Conservation (phyloP, 2,797 vertebrate genomes). For the Selene dorsalis region DNA sequence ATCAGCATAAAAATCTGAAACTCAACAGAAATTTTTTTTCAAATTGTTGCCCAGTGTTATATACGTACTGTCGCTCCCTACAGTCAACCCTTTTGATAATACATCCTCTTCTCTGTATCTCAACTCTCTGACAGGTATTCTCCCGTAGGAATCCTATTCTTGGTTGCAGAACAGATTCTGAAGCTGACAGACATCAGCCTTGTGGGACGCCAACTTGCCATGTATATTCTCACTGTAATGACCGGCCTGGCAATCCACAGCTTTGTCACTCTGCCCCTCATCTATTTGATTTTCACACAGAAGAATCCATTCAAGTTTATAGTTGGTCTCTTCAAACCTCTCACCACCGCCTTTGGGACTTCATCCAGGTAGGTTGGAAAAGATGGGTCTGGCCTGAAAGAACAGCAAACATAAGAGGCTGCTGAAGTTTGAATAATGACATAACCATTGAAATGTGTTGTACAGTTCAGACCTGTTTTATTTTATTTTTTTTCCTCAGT, state of each 20-base stretch:
- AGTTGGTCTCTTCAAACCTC: constrained; percentile 85
- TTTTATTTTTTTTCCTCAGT: constrained; percentile 79
- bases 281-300: constrained; percentile 86
- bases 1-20: too few relatives aligned
- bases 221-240: constrained; percentile 87
- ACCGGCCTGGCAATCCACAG: constrained; percentile 87
- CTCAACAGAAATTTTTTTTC: too few relatives aligned
- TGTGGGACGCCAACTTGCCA: constrained; percentile 85
- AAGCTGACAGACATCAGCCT: constrained; percentile 86
- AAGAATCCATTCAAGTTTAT: constrained; percentile 89
- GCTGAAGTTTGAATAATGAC: not conserved
- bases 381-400: too few relatives aligned
- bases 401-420: not conserved
- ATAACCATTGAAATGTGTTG: not conserved
- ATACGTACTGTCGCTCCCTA: not conserved
- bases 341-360: constrained; percentile 89
- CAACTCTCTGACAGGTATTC: constrained; percentile 70
- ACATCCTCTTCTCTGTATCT: not conserved
- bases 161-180: constrained; percentile 89
- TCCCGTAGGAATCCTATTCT: constrained; percentile 87
- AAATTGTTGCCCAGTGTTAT: too few relatives aligned
- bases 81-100: too few relatives aligned
- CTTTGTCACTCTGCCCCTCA: constrained; percentile 85
- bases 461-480: not conserved
- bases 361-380: constrained; percentile 64